These are phyloP conservation scores for Cheumatopsyche charites DNA, from an alignment of 1,140 invertebrate genomes.

Conservation along the genomic window DNA sequence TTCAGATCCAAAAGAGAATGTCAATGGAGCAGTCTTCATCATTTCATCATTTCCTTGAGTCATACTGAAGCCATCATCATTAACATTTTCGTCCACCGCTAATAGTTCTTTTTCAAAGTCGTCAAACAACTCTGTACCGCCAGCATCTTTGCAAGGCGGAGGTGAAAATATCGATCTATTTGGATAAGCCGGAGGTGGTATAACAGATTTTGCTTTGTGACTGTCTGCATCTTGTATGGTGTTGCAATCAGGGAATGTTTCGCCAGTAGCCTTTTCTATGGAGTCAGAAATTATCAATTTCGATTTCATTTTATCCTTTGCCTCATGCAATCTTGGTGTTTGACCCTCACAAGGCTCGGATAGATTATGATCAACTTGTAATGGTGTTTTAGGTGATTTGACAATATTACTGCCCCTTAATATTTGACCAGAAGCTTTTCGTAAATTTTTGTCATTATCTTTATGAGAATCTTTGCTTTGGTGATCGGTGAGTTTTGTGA, in stretches of 20 bases:
- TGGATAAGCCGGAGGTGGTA: conserved; percentile 50
- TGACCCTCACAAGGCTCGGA: conserved; percentile 41
- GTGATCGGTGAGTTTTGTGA: conserved; percentile 15
- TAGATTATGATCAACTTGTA: conserved; percentile 55
- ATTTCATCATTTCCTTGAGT: conserved; percentile 66
- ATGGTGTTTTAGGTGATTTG: conserved; percentile 57
- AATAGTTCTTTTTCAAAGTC: conserved; percentile 70
- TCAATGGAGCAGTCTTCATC: conserved; percentile 63
- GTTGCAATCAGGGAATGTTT: conserved; percentile 39
- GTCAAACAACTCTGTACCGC: conserved; percentile 67
- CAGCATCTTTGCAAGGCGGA: conserved; percentile 66
- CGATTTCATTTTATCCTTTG: conserved; percentile 55
- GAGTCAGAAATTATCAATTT: conserved; percentile 58
- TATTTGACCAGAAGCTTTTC: conserved; percentile 20
- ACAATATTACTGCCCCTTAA: conserved; percentile 41
- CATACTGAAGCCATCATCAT: conserved; percentile 69
- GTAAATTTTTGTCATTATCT: conserved; percentile 29
- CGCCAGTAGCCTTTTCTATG: conserved; percentile 47
- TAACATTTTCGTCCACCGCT: conserved; percentile 64
- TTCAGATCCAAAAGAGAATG: conserved; percentile 70
- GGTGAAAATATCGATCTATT: conserved; percentile 75
- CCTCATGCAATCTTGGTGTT: conserved; percentile 31
- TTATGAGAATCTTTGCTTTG: conserved; percentile 21
- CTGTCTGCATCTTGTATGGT: conserved; percentile 39
- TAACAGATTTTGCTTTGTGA: conserved; percentile 42